Conservation (phyloP, 2,797 vertebrate genomes). For the Coregonus sp. region DNA sequence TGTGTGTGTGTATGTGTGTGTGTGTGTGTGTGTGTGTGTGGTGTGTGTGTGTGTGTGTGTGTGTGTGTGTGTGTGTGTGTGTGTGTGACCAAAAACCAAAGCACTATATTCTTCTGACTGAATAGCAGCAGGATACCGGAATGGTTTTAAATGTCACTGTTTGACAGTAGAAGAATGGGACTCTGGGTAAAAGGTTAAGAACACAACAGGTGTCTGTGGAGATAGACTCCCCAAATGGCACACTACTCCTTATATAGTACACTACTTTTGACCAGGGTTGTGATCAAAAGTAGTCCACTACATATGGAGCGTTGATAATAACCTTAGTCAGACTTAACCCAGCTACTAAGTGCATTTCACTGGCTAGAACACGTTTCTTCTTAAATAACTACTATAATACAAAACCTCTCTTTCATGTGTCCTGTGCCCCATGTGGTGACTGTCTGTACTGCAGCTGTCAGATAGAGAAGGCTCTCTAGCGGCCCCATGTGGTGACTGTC, state of each 20-base stretch:
- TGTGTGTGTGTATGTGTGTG: no score
- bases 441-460: slow-evolving; percentile 38
- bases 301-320: not conserved
- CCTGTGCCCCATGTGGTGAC: slow-evolving; percentile 44
- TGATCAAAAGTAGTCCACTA: no score
- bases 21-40: no score
- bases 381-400: slow-evolving; percentile 4
- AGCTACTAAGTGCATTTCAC: slow-evolving; percentile 29
- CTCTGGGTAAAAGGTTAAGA: slow-evolving; percentile 15
- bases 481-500: no score
- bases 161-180: slow-evolving; percentile 22
- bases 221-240: not conserved
- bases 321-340: slow-evolving; percentile 16
- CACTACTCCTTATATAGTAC: no score
- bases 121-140: slow-evolving; percentile 7
- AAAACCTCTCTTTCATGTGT: not conserved
- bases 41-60: no score
- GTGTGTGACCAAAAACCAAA: no score
- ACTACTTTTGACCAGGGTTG: no score
- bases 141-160: slow-evolving; percentile 31
- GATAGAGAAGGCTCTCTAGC: not conserved
- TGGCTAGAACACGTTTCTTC: slow-evolving; percentile 26
- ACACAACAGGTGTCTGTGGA: slow-evolving; percentile 1
- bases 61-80: no score
- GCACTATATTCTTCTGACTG: no score